These are phyloP conservation scores for Achroia grisella DNA, from an alignment of 1,140 invertebrate species.

Conservation along the genomic window DNA sequence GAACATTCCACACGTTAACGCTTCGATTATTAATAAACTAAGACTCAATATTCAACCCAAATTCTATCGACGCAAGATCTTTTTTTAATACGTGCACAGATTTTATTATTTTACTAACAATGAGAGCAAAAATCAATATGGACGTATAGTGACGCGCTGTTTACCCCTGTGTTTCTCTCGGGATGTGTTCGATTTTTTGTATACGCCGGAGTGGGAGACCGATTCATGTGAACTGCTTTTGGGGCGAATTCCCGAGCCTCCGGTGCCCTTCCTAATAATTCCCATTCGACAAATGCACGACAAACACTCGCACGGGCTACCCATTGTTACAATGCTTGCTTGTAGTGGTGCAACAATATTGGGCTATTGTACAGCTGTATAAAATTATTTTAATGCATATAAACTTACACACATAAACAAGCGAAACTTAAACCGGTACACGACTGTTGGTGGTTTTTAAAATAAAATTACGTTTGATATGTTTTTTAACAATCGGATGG, in stretches of 20 bases:
- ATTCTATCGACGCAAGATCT: slow-evolving; percentile 59
- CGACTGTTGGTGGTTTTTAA: background rate
- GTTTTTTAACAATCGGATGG: no score
- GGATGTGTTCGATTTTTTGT: slow-evolving; percentile 71
- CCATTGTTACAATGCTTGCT: slow-evolving; percentile 56
- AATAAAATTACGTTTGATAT: background rate
- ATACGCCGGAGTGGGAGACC: slow-evolving; percentile 64
- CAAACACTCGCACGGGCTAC: slow-evolving; percentile 65
- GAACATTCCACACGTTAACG: slow-evolving; percentile 70
- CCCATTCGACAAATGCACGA: slow-evolving; percentile 69
- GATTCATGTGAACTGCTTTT: slow-evolving; percentile 72
- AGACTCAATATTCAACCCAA: slow-evolving; percentile 65
- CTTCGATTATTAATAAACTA: slow-evolving; percentile 71
- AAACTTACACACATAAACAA: slow-evolving; percentile 11
- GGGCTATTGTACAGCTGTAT: slow-evolving; percentile 27
- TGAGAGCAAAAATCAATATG: slow-evolving; percentile 72
- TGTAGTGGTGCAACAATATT: slow-evolving; percentile 61
- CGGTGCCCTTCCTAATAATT: slow-evolving; percentile 70
- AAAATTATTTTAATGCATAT: slow-evolving; percentile 40
- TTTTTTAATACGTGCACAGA: slow-evolving; percentile 48
- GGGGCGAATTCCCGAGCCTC: slow-evolving; percentile 72
- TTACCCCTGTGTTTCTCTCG: slow-evolving; percentile 72
- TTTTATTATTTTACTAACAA: slow-evolving; percentile 71
- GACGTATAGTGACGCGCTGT: slow-evolving; percentile 65
- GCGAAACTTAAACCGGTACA: slow-evolving; percentile 1